Evolutionary conservation across 2,113 vertebrate genomes (phyloP).

Genomic region (Arvicanthis niloticus): DNA sequence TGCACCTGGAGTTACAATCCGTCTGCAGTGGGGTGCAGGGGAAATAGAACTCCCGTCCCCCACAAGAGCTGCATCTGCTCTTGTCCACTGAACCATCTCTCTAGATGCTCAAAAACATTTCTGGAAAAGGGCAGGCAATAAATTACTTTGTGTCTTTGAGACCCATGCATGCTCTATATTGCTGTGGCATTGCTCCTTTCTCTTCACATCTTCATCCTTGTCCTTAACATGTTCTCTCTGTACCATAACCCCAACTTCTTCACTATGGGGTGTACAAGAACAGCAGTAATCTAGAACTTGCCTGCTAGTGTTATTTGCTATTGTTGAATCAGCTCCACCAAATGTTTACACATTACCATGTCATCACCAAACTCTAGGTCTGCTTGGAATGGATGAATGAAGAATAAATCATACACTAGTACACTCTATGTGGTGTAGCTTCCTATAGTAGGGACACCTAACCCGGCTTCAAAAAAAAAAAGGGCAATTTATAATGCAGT

Average conservation of each 20-base stretch:
- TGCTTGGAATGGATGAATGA: not conserved
- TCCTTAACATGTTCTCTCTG: not conserved
- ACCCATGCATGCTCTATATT: not conserved
- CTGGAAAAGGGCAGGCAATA: not conserved
- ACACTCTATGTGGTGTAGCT: rapidly evolving
- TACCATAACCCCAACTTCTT: not conserved
- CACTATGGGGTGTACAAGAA: not conserved
- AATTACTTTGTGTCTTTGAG: not conserved
- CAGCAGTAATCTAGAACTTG: not conserved
- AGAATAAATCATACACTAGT: not conserved
- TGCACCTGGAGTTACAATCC: not conserved
- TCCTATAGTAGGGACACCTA: not conserved
- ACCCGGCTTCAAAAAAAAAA: not conserved
- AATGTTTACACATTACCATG: not conserved
- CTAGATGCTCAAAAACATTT: not conserved
- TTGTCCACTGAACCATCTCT: not conserved
- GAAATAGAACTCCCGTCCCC: not conserved
- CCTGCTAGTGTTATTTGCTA: not conserved
- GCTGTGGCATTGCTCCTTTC: not conserved
- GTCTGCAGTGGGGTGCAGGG: too few relatives aligned
- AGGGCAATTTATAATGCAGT: not conserved
- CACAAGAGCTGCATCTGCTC: not conserved
- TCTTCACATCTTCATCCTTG: too few relatives aligned
- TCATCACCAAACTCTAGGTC: not conserved
- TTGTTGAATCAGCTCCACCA: not conserved